Evolutionary conservation across 2,797 vertebrate genomes (phyloP).

Genomic region (Morus bassanus): DNA sequence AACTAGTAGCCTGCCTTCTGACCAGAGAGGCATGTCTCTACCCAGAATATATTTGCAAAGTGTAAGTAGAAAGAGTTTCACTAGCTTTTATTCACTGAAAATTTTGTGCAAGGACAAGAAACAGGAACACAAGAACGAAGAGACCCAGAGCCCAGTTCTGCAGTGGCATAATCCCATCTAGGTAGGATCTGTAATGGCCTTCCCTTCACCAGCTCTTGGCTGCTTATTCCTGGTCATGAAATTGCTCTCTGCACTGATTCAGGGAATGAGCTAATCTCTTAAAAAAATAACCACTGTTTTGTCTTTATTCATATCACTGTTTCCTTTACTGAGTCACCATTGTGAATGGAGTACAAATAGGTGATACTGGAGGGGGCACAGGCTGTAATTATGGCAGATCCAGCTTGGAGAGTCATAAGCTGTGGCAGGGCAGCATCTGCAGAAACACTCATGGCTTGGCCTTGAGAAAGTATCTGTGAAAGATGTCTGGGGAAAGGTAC

Average conservation of each 20-base stretch:
- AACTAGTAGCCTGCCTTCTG: not conserved
- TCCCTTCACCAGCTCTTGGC: not conserved
- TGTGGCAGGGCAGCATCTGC: not conserved
- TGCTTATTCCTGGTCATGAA: not conserved
- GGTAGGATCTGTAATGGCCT: not conserved
- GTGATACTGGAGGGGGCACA: not conserved
- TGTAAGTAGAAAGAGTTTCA: not conserved
- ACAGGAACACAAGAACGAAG: not conserved
- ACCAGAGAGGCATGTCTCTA: not conserved
- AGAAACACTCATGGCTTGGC: not conserved
- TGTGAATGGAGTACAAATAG: not conserved
- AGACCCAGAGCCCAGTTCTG: not conserved
- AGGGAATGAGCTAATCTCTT: not conserved
- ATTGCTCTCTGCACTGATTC: not conserved
- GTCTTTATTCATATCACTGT: not conserved
- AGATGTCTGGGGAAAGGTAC: not conserved
- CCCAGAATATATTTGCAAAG: not conserved
- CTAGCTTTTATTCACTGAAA: not conserved
- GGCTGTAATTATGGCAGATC: not conserved
- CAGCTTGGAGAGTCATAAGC: fast-evolving
- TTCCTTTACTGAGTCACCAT: not conserved
- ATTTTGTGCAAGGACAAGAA: not conserved
- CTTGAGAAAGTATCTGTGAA: not conserved
- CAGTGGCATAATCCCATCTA: not conserved
- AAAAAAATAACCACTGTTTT: not conserved